phyloP scores from a whole-genome alignment of 2,797 vertebrate species.

The Poecilia picta region DNA sequence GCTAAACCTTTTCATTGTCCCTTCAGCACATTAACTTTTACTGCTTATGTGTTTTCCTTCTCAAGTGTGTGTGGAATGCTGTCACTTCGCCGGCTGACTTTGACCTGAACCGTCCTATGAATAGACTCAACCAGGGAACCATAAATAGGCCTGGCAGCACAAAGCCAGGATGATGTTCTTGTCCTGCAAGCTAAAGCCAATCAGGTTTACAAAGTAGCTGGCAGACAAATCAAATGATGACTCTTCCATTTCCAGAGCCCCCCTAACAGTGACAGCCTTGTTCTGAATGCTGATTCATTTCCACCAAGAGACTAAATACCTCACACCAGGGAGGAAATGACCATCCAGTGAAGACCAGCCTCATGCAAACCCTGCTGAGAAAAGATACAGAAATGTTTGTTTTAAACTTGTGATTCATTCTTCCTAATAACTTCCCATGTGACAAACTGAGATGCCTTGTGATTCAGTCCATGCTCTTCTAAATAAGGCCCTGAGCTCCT shows the following conservation, averaged over 20 bases:
- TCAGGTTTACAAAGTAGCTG: not conserved
- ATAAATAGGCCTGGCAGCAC: not conserved
- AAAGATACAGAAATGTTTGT: conserved; percentile 54
- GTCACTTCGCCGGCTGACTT: not conserved
- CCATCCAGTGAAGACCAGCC: conserved; percentile 67
- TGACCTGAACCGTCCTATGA: not conserved
- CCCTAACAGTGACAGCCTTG: conserved; percentile 39
- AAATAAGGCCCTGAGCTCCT: conserved; percentile 69
- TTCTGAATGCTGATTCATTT: conserved; percentile 62
- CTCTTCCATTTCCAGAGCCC: conserved; percentile 23
- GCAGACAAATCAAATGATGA: conserved; percentile 10
- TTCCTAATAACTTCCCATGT: conserved; percentile 43
- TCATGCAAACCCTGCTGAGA: conserved; percentile 20
- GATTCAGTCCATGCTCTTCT: conserved; percentile 68
- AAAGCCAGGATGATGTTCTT: not conserved
- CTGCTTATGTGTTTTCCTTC: not conserved
- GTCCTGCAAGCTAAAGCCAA: not conserved
- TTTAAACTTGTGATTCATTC: conserved; percentile 67
- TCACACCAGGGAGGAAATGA: conserved; percentile 46
- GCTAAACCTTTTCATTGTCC: not conserved
- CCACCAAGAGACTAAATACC: conserved; percentile 57
- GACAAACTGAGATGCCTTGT: conserved; percentile 47
- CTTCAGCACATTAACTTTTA: not conserved
- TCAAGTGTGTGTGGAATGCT: not conserved
- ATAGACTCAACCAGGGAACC: not conserved